These are phyloP conservation scores for Germaria angustata DNA, from an alignment of 2,888 invertebrate genomes.

Conservation along the genomic window DNA sequence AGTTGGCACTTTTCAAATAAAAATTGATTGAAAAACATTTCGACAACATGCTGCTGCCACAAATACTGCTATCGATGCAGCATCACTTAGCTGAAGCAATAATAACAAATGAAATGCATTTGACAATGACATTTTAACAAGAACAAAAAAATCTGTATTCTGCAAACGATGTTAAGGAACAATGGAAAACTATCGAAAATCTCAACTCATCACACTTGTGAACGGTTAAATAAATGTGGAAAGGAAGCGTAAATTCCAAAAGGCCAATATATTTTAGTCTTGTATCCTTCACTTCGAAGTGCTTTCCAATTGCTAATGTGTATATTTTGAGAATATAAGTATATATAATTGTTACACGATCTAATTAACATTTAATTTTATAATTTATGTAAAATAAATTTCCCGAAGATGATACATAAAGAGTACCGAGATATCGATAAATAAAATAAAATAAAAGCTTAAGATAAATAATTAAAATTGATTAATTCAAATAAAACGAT, in stretches of 20 bases:
- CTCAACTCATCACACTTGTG: conserved; percentile 68
- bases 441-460: no score
- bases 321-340: no score
- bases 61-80: conserved; percentile 45
- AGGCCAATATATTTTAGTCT: no score
- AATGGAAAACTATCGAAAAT: conserved; percentile 46
- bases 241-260: background rate
- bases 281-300: no score
- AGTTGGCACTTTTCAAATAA: conserved; percentile 79
- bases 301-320: no score
- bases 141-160: conserved; percentile 42
- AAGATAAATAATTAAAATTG: no score
- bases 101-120: conserved; percentile 59
- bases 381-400: no score
- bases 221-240: conserved; percentile 8
- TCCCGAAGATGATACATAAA: no score
- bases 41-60: conserved; percentile 66
- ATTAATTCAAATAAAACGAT: no score
- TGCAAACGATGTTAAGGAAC: conserved; percentile 65
- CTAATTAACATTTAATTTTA: no score
- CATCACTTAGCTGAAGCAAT: conserved; percentile 28
- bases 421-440: no score
- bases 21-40: conserved; percentile 80
- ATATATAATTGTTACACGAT: no score
- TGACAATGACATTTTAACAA: conserved; percentile 71